phyloP scores from a whole-genome alignment of 2,888 invertebrate species.

The Willowsia nigromaculata region DNA sequence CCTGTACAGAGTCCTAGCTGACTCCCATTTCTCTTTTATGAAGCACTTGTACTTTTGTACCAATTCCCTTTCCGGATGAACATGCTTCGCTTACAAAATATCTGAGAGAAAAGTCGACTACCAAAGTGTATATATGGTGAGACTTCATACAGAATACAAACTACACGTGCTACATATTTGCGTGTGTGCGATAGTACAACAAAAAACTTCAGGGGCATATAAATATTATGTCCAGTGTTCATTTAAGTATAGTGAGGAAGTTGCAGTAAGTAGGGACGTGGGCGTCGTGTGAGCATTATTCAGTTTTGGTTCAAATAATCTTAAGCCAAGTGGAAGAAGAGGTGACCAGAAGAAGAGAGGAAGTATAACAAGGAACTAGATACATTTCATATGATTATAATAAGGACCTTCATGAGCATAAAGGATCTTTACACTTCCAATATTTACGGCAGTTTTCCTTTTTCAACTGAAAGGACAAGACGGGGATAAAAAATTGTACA shows the following conservation, averaged over 20 bases:
- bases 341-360: constrained; percentile 18
- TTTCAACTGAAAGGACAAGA: background rate
- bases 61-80: constrained; percentile 65
- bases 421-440: background rate
- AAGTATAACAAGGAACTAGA: background rate
- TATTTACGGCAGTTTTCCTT: background rate
- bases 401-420: no score
- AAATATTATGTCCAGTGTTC: constrained; percentile 2
- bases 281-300: constrained; percentile 57
- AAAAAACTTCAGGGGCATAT: background rate
- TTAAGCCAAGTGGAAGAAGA: constrained; percentile 52
- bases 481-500: background rate
- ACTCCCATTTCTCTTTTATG: constrained; percentile 59
- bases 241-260: constrained; percentile 2
- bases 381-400: background rate
- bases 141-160: background rate
- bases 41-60: constrained; percentile 62
- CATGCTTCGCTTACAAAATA: constrained; percentile 59
- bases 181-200: background rate
- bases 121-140: background rate
- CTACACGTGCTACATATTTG: background rate
- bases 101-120: background rate
- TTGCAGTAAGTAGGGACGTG: constrained; percentile 11
- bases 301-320: constrained; percentile 59
- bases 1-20: constrained; percentile 41